Evolutionary conservation across 53 echinoderm and acorn worm genomes (phyloP), one percentile per base, ranked within the genome.

Genomic region (Crossaster papposus): DNA sequence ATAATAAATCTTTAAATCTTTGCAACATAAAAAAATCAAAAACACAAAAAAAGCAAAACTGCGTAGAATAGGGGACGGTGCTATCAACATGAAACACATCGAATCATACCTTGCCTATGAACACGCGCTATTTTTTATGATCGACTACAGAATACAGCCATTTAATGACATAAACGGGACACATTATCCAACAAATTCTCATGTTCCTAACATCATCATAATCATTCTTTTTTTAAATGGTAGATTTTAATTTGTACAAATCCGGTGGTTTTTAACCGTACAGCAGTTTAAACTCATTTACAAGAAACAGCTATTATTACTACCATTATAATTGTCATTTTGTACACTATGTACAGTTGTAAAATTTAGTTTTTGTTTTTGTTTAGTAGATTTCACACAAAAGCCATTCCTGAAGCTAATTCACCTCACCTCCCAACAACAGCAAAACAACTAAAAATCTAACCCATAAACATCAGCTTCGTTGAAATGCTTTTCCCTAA

Each of bases 241-340:
- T 87, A 76, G 75, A 44, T 44, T 58, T 83, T 75, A 77, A 58
- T 80, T 87, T 87, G 87, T 87, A 87, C 87, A 87, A 44, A 10
- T 87, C 87, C 4, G 76, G 87, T 37, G 87, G 87, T 87, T 87
- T 87, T 87, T 17, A 87, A 87, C 87, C 87, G 36, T 72, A 77
- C 35, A 87, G n/a, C 76, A 73, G 30, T 22, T 85, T 52, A 29
- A 33, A 54, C 72, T 38, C 31, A 85, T 81, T 81, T 85, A 85
- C 74, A 72, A 30, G 74, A 73, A 71, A 72, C 71, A 51, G 85
- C 85, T 29, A 31, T 18, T 72, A 28, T 85, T 9, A 85, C 85
- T 85, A 72, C 72, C 72, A 85, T 73, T 29, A 26, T 81, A 23
- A 38, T 85, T 54, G 33, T 18, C 58, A 58, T 58, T 76, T 1